Evolutionary conservation across 1,140 invertebrate species (phyloP).

Genomic region (Acromyrmex heyeri): DNA sequence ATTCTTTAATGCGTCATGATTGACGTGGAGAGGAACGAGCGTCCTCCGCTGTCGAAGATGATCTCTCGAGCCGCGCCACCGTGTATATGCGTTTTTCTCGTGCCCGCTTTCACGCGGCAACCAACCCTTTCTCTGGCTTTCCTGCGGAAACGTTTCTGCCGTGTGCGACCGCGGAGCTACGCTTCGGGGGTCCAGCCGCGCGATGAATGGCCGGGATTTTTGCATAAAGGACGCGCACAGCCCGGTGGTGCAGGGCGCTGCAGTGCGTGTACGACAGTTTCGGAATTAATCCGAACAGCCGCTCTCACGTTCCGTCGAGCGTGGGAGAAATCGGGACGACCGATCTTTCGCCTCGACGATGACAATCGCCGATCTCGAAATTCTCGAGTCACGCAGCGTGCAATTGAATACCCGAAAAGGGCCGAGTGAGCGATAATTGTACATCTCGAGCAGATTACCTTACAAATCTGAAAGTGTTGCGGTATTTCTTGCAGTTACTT

Average conservation of each 20-base stretch:
- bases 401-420: neutral
- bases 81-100: slow-evolving; percentile 30
- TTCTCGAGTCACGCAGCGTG: neutral
- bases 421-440: neutral
- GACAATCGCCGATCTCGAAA: slow-evolving; percentile 25
- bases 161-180: neutral
- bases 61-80: slow-evolving; percentile 31
- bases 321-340: slow-evolving; percentile 63
- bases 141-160: slow-evolving; percentile 37
- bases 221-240: slow-evolving; percentile 69
- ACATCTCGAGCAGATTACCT: neutral
- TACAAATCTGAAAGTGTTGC: neutral
- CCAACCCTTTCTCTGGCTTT: slow-evolving; percentile 48
- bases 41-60: neutral
- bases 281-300: slow-evolving; percentile 66
- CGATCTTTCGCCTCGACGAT: slow-evolving; percentile 20
- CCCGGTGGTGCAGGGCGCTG: slow-evolving; percentile 33
- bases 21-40: neutral
- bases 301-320: slow-evolving; percentile 52
- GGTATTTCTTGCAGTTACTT: neutral
- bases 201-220: slow-evolving; percentile 71
- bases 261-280: slow-evolving; percentile 34
- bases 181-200: slow-evolving; percentile 33
- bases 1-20: neutral
- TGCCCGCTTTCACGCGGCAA: slow-evolving; percentile 53